Conservation (phyloP, 2,113 vertebrate genomes). For the Stercorarius parasiticus region DNA sequence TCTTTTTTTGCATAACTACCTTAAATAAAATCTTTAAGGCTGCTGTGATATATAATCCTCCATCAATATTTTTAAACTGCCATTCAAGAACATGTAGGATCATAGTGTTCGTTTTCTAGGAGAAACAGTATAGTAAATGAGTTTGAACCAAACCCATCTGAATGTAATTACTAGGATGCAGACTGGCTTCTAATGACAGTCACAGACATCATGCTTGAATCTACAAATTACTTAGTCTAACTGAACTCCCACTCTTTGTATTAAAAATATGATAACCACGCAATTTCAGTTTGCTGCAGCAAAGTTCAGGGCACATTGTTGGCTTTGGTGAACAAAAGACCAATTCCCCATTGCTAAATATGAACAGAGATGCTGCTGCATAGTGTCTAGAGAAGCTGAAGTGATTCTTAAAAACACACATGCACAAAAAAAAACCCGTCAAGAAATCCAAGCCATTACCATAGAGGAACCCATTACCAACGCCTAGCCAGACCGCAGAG, state of each 20-base stretch:
- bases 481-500: background rate
- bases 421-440: fast-evolving
- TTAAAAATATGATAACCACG: background rate
- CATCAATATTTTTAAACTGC: background rate
- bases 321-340: background rate
- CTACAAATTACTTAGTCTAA: background rate
- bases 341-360: background rate
- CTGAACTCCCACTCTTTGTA: background rate
- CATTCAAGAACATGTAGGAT: background rate
- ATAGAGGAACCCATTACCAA: background rate
- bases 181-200: background rate
- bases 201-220: background rate
- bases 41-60: background rate
- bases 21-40: background rate
- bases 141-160: background rate
- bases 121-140: background rate
- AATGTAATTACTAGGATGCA: background rate
- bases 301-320: background rate
- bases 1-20: background rate
- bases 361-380: background rate
- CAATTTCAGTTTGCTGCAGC: background rate
- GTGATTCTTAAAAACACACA: background rate
- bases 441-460: background rate
- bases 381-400: background rate
- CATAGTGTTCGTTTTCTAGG: background rate